Evolutionary conservation across 2,797 vertebrate genomes (phyloP).

Genomic region (Gymnoscopelus braueri): DNA sequence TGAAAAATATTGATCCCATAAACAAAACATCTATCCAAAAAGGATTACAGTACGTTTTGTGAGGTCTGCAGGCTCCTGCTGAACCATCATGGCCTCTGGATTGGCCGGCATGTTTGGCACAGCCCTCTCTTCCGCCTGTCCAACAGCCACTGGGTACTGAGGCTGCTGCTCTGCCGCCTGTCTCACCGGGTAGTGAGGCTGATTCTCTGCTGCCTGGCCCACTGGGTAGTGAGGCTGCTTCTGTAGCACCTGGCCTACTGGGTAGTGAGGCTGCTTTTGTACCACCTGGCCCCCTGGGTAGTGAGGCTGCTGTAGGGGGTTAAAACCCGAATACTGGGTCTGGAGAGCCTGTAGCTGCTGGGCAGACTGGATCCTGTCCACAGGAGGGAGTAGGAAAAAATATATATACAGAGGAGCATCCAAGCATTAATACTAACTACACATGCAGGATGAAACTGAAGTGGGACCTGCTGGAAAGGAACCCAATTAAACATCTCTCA

Average conservation of each 20-base stretch:
- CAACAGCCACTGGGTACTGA: conserved; percentile 48
- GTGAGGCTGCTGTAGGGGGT: conserved; percentile 57
- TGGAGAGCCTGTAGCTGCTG: conserved; percentile 83
- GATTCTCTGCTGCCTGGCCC: conserved; percentile 5
- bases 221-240: conserved; percentile 36
- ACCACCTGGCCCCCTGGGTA: conserved; percentile 38
- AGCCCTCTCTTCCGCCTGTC: conserved; percentile 52
- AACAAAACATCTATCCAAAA: background rate
- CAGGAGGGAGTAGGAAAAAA: conserved; percentile 66
- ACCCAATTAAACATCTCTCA: background rate
- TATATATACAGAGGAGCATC: background rate
- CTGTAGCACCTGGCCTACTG: conserved; percentile 23
- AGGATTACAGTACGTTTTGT: conserved; percentile 65
- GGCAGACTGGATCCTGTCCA: conserved; percentile 78
- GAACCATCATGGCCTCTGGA: conserved; percentile 61
- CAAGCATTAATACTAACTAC: background rate
- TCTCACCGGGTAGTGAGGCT: conserved; percentile 48
- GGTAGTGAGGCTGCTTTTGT: conserved; percentile 49
- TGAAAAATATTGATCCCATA: too few relatives aligned
- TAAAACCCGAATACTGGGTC: conserved; percentile 69
- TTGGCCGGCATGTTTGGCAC: conserved; percentile 62
- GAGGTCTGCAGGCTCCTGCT: conserved; percentile 61
- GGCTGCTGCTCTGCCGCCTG: conserved; percentile 40
- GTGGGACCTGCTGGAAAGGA: background rate
- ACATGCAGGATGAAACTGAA: background rate